phyloP scores from a whole-genome alignment of 1,140 invertebrate genomes.

The Halesus radiatus region DNA sequence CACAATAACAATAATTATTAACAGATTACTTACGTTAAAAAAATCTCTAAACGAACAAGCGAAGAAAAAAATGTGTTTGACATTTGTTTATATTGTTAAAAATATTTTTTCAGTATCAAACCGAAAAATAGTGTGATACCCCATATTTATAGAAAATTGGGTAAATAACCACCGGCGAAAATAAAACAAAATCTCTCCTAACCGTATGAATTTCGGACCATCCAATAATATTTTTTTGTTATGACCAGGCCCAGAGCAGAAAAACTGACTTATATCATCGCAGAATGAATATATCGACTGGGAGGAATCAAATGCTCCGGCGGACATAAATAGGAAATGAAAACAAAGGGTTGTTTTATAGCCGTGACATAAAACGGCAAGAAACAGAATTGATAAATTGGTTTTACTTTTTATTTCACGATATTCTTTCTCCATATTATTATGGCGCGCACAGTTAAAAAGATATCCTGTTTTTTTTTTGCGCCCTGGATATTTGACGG shows the following conservation, averaged over 20 bases:
- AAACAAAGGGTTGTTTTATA: conserved; percentile 52
- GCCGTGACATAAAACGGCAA: conserved; percentile 42
- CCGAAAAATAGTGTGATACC: no score
- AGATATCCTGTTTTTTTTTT: conserved; percentile 5
- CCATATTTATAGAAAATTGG: no score
- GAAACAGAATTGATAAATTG: conserved; percentile 49
- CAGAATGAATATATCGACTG: conserved; percentile 25
- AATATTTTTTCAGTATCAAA: no score
- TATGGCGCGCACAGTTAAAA: conserved; percentile 19
- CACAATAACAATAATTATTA: no score
- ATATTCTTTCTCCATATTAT: conserved; percentile 38
- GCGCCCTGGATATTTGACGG: background rate
- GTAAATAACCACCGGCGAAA: no score
- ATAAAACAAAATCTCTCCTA: no score
- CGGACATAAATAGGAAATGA: conserved; percentile 47
- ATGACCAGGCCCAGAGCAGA: background rate
- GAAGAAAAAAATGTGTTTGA: no score
- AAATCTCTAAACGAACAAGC: no score
- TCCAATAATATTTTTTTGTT: background rate
- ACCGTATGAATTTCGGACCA: background rate
- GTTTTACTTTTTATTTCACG: conserved; percentile 48
- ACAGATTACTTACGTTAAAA: no score
- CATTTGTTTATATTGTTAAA: no score
- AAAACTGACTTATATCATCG: background rate
- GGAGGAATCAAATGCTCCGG: conserved; percentile 39